These are phyloP conservation scores for Sphyrna mokarran DNA, from an alignment of 2,113 vertebrate genomes.

Conservation along the genomic window DNA sequence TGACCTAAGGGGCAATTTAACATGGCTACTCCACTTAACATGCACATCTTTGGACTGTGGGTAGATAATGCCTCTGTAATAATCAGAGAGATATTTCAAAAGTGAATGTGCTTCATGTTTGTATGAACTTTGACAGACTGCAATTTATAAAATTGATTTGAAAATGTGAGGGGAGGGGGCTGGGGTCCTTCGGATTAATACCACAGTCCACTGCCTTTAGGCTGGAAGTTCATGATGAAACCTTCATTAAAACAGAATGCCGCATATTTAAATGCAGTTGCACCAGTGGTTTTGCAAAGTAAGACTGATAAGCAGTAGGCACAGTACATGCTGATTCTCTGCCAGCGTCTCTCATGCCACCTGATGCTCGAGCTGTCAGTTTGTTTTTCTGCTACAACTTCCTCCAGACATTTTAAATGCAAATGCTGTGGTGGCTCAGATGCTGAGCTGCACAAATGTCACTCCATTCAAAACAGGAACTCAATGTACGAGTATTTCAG, in stretches of 20 bases:
- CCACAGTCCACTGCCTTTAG: neutral
- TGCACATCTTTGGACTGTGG: too few species aligned
- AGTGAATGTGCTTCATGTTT: neutral
- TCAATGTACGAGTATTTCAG: neutral
- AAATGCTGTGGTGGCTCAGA: conserved; percentile 4
- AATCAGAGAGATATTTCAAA: neutral
- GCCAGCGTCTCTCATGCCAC: neutral
- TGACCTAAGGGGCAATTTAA: too few species aligned
- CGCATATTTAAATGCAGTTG: neutral
- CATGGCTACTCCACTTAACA: too few species aligned
- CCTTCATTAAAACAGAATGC: neutral
- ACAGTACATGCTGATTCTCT: neutral
- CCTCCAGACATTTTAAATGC: conserved; percentile 36
- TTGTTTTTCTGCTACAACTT: conserved; percentile 34
- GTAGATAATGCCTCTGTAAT: neutral
- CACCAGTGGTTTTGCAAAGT: neutral
- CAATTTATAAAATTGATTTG: neutral
- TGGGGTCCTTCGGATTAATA: neutral
- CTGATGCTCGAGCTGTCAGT: neutral
- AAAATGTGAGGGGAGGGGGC: neutral
- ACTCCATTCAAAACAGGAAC: conserved; percentile 32
- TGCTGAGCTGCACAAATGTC: neutral
- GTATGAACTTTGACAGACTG: neutral
- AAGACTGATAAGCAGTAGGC: neutral
- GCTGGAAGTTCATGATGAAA: neutral